Evolutionary conservation across 2,113 vertebrate genomes (phyloP), one percentile per base, ranked within the genome.

Genomic region (Nesogale talazaci): DNA sequence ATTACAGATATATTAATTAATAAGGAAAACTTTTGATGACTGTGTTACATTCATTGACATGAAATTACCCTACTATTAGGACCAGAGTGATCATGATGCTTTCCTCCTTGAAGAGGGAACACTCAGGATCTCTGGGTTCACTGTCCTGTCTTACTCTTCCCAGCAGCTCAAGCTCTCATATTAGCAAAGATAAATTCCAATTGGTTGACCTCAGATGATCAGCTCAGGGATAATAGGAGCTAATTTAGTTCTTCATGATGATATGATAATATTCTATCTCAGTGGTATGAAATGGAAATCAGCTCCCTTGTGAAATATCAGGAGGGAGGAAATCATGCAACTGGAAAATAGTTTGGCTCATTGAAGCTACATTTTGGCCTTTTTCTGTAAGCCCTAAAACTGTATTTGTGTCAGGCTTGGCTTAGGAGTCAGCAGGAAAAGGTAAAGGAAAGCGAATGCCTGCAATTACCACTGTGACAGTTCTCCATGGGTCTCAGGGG

Each of bases 201-300:
- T 23, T 57, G 38, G 40, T 59, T 2, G 5, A 84, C 27, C 63
- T 83, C 79, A 81, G 34, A 65, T 38, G 75, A 70, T 4, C 2
- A 36, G 25, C 76, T 94, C 57, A 90, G 74, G 74, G n/a, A 86
- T 63, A 88, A 90, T 57, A 67, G 88, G 25, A 93, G 38, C 40
- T 92, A 94, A 94, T 95, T 97, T 70, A 95, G 59, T 4, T 16
- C 67, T 74, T 94, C 25, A 1, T 91, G 61, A 46, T 90, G 69
- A 84, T 63, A 75, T 36, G 65, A 67, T 95, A 85, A 81, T 77
- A 9, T 2, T 2, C 46, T 38, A 89, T 88, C 95, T 80, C 0
- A 34, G 3, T 0, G 16, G 65, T 56, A 46, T 63, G 57, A 83
- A 95, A 38, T 80, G 52, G 90, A 96, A 96, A 82, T 88, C 72